Evolutionary conservation across 2,113 vertebrate genomes (phyloP).

Genomic region (Ivindomyrus marchei): DNA sequence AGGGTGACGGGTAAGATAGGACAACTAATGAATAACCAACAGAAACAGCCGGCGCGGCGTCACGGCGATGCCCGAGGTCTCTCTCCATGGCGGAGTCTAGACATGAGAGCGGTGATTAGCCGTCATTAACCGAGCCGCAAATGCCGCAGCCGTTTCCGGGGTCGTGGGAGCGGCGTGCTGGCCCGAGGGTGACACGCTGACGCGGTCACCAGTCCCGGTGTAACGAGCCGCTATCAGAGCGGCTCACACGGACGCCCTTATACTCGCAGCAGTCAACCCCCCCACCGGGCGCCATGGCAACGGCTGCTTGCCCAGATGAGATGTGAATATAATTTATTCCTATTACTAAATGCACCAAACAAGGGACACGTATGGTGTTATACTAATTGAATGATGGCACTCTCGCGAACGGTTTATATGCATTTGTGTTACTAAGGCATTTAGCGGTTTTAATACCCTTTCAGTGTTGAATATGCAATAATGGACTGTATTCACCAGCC

Average conservation of each 20-base stretch:
- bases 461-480: neutral
- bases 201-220: neutral
- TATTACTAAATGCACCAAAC: constrained; percentile 43
- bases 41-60: constrained; percentile 59
- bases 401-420: neutral
- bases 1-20: constrained; percentile 55
- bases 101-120: neutral
- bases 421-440: neutral
- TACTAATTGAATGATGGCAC: constrained; percentile 35
- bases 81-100: constrained; percentile 5
- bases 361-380: constrained; percentile 2
- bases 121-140: neutral
- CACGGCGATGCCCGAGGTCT: constrained; percentile 54
- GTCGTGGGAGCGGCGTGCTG: neutral
- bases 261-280: constrained; percentile 12
- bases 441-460: neutral
- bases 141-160: neutral
- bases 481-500: neutral
- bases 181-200: neutral
- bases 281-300: constrained; percentile 30
- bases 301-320: constrained; percentile 24
- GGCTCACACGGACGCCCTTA: neutral
- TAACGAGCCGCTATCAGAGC: neutral
- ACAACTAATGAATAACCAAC: constrained; percentile 68
- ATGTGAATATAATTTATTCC: constrained; percentile 42